Conservation (phyloP, 2,888 invertebrate genomes). For the Priocnemis perturbator region DNA sequence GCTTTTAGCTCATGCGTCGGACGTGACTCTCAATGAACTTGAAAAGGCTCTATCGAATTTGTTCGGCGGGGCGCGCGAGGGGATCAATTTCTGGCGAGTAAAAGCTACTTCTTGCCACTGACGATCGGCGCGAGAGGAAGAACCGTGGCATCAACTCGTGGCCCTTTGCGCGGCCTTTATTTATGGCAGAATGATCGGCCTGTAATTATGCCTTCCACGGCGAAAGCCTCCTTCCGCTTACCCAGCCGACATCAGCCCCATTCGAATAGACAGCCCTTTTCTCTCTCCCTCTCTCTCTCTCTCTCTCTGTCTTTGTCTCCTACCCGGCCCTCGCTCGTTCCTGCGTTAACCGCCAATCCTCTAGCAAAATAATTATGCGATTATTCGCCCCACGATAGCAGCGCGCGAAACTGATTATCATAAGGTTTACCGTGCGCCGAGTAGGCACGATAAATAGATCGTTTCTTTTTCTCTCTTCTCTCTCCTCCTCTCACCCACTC, state of each 20-base stretch:
- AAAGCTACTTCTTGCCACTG: constrained; percentile 19
- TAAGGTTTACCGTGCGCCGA: constrained; percentile 14
- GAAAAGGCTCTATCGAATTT: background rate
- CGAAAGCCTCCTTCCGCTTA: constrained; percentile 62
- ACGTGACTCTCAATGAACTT: background rate
- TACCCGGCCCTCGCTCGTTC: background rate
- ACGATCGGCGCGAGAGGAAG: constrained; percentile 14
- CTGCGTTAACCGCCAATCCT: constrained; percentile 53
- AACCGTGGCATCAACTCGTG: constrained; percentile 2
- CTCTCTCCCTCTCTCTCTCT: no score
- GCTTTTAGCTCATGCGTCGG: background rate
- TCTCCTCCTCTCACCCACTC: no score
- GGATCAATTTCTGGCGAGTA: background rate
- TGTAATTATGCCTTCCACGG: constrained; percentile 69
- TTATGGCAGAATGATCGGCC: constrained; percentile 70
- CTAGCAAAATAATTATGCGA: constrained; percentile 61
- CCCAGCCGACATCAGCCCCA: constrained; percentile 2
- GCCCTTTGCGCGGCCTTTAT: constrained; percentile 57
- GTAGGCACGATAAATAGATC: constrained; percentile 12
- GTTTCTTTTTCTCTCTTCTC: constrained; percentile 2
- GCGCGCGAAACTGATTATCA: constrained; percentile 35
- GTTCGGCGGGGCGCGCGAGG: background rate
- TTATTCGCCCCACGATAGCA: constrained; percentile 47
- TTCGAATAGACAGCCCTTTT: no score
- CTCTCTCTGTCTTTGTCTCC: no score